Evolutionary conservation across 2,888 invertebrate species (phyloP), one percentile per base, ranked within the genome.

Genomic region (Cephalotes varians): DNA sequence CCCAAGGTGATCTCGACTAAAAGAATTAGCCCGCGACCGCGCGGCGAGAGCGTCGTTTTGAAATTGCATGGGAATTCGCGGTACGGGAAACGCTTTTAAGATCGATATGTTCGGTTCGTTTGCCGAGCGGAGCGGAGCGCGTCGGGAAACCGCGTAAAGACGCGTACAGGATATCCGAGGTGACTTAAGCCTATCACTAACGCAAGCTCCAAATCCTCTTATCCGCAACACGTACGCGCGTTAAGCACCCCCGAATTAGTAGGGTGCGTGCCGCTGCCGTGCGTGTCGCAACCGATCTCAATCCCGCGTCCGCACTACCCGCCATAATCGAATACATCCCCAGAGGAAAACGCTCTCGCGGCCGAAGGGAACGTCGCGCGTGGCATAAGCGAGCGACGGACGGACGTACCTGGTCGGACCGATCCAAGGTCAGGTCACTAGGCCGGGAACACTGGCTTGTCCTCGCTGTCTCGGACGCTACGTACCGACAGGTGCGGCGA

Each of bases 371-470:
- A 5, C 6, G 62, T 72, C 28, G 37, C 40, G 10, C 40, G n/a
- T 3, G 44, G 15, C 6, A 28, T 56, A n/a, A 37, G 54, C 40
- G 12, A 3, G 34, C 12, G 3, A 12, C 4, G 60, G 73, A 76
- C 85, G 82, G 85, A 93, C 94, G 91, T 84, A 94, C 94, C 93
- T 93, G 93, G 92, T 93, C 92, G 87, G 91, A 87, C 91, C 91
- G 93, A 92, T 91, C 92, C 94, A 94, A 94, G 94, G 93, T 93
- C 93, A 93, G 93, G 93, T 93, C 92, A 94, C 91, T 93, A 92
- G 93, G 93, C 92, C 92, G 92, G 85, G 85, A 71, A 86, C 81
- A 76, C 74, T 79, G 56, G 67, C 67, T 76, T 65, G 56, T 82
- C 72, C 83, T 72, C 73, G 44, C 34, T 51, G 21, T 40, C 58